Evolutionary conservation across 1,140 invertebrate species (phyloP).

Genomic region (Popillia japonica): DNA sequence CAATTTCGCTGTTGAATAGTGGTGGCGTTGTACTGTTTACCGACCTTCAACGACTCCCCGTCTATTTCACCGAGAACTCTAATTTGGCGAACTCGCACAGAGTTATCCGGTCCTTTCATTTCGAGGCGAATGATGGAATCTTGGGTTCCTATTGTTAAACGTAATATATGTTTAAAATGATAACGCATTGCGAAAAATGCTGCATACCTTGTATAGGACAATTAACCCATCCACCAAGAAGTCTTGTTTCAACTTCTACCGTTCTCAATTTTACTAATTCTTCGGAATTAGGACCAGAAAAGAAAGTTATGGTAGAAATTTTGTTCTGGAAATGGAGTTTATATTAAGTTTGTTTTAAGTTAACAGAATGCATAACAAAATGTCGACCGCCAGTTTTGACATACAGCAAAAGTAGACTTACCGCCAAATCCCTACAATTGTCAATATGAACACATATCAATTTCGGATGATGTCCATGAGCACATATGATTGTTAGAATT

Average conservation of each 20-base stretch:
- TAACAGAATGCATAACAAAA: neutral
- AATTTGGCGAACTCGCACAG: conserved; percentile 87
- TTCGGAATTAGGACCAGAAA: conserved; percentile 79
- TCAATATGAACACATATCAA: conserved; percentile 90
- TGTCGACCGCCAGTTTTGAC: no score
- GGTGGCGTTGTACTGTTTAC: conserved; percentile 63
- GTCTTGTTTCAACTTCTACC: conserved; percentile 83
- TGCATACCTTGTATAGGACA: conserved; percentile 74
- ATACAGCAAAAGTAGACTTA: conserved; percentile 64
- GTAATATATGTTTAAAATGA: neutral
- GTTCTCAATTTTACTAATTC: conserved; percentile 82
- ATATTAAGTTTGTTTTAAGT: no score
- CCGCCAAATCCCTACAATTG: conserved; percentile 89
- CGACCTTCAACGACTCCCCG: conserved; percentile 64
- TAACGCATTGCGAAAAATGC: conserved; percentile 45
- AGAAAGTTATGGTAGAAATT: conserved; percentile 82
- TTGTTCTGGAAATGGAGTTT: conserved; percentile 76
- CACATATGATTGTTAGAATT: conserved; percentile 65
- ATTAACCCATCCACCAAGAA: conserved; percentile 83
- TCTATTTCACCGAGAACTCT: conserved; percentile 68
- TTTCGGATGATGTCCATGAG: conserved; percentile 68
- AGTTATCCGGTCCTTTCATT: conserved; percentile 90
- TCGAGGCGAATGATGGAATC: conserved; percentile 77
- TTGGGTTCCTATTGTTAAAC: conserved; percentile 58
- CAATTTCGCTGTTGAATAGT: conserved; percentile 84